Evolutionary conservation across 2,113 vertebrate genomes (phyloP).

Genomic region (Colinus virginianus): DNA sequence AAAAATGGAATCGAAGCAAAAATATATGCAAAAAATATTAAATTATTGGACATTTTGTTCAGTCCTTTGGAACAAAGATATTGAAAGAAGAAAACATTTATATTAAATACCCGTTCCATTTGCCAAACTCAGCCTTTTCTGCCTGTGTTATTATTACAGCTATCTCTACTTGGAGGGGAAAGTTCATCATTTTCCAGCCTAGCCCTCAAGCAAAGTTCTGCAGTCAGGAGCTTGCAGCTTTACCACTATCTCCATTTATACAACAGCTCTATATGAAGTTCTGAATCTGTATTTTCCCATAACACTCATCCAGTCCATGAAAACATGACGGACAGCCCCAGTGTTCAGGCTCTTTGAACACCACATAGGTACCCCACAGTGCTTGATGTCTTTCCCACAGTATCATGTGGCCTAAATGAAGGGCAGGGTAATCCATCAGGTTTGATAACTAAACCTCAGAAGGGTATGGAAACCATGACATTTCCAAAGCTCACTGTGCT

Average conservation of each 20-base stretch:
- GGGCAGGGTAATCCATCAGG: background rate
- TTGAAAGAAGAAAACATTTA: background rate
- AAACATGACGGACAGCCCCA: background rate
- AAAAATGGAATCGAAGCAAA: background rate
- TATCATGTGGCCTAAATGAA: accelerated
- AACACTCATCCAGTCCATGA: background rate
- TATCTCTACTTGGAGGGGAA: background rate
- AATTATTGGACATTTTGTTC: conserved; percentile 6
- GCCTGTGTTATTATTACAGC: background rate
- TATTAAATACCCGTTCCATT: background rate
- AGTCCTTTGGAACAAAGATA: background rate
- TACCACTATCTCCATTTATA: background rate
- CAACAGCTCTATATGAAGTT: background rate
- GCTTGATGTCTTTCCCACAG: no score
- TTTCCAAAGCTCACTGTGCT: background rate
- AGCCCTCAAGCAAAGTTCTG: background rate
- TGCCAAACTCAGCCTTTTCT: background rate
- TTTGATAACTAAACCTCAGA: accelerated
- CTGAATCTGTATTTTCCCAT: background rate
- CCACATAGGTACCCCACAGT: background rate
- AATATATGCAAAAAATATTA: background rate
- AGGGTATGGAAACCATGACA: background rate
- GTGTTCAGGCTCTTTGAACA: background rate
- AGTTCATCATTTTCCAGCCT: background rate
- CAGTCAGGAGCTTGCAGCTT: background rate